Conservation (phyloP, 1,140 invertebrate genomes). For the Maconellicoccus hirsutus region DNA sequence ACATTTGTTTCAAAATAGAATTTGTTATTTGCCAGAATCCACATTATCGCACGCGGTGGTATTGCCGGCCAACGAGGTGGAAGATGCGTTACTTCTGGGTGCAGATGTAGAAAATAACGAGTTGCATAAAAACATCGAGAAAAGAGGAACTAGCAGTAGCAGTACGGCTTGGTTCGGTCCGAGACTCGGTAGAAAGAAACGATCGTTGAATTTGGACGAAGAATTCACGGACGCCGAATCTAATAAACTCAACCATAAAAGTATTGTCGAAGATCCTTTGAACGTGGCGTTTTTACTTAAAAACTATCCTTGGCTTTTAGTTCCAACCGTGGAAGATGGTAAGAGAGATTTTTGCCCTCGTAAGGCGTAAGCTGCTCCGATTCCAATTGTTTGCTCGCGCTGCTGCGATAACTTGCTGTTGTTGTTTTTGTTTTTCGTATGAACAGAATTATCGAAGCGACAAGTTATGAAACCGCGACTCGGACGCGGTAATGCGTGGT, state of each 20-base stretch:
- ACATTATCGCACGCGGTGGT: background rate
- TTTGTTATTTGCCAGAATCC: too few relatives aligned
- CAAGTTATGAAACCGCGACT: constrained; percentile 12
- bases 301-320: background rate
- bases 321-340: background rate
- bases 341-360: too few relatives aligned
- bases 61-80: background rate
- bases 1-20: too few relatives aligned
- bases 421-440: background rate
- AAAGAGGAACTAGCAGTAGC: background rate
- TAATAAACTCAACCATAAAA: background rate
- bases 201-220: background rate
- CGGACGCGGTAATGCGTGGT: background rate
- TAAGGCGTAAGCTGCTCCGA: too few relatives aligned
- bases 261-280: background rate
- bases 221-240: background rate
- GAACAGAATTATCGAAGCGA: background rate
- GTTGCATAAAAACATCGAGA: background rate
- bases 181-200: constrained; percentile 27
- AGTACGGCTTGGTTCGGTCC: constrained; percentile 28
- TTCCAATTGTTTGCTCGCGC: too few relatives aligned
- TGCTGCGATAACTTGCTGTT: too few relatives aligned
- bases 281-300: background rate
- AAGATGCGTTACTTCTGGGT: background rate
- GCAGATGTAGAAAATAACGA: background rate